Base-by-base conservation (phyloP, 2,113 vertebrate genomes). In the Gorsachius goisagi region DNA sequence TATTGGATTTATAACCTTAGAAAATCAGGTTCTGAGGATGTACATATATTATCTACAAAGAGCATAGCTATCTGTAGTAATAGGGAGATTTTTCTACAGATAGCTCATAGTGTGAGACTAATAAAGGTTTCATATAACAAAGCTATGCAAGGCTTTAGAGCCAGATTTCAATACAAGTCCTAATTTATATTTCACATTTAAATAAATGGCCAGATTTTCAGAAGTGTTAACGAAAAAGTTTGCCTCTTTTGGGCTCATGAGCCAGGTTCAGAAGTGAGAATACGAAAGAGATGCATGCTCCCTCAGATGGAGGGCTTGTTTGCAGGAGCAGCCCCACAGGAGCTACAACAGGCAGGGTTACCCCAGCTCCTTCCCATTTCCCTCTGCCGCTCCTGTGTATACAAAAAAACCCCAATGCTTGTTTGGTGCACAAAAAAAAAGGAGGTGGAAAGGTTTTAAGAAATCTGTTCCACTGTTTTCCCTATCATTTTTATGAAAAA, bases 91-190 rank as follows among this genome's bases (percentile, higher is more conserved):
- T 94, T 91, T 73, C 74, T 83, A 44, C 74, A 76, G 93, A 83
- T 91, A 79, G 67, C 66, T 96, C 3, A 0, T 82, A 58, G 87
- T 45, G 41, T 62, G 88, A 95, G 78, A 71, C 77, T 97, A 92
- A 91, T 93, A 95, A 96, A 95, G 72, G 75, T 88, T 95, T 96
- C 78, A 73, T 77, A 71, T 83, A 91, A 91, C 90, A 95, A 94
- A 95, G 71, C 60, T 89, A 33, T 0, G 1, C 12, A 26, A 82
- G 73, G 80, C 77, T 94, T 96, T 93, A 88, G 32, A 94, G 53
- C 8, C 69, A 88, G 73, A 69, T 89, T 85, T 96, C 84, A 88
- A 82, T 62, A 41, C 66, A 60, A 76, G 58, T 53, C 64, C 66
- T 91, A 95, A 95, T 96, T 95, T 85, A 79, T 87, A 68, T 72